Conservation (phyloP, 2,888 invertebrate species). For the Drosophila pseudotalamancana region DNA sequence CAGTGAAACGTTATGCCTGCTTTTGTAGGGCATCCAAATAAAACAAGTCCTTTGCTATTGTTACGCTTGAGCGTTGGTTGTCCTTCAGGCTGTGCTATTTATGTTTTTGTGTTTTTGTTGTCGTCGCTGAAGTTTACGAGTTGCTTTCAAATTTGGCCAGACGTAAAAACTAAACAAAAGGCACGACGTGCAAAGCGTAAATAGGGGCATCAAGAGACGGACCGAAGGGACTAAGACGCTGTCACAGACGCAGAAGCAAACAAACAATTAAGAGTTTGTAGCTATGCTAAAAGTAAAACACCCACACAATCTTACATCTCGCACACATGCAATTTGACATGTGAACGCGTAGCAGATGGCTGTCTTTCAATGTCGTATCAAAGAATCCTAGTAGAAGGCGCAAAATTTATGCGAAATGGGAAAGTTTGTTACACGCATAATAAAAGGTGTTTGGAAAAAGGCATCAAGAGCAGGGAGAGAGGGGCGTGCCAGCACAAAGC, state of each 20-base stretch:
- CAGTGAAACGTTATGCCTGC: neutral
- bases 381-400: slow-evolving; percentile 56
- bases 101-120: slow-evolving; percentile 58
- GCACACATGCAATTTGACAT: slow-evolving; percentile 53
- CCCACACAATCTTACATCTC: slow-evolving; percentile 11
- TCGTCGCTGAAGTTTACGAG: slow-evolving; percentile 67
- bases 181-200: slow-evolving; percentile 48
- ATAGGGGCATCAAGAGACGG: slow-evolving; percentile 24
- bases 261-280: slow-evolving; percentile 70
- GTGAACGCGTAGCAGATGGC: slow-evolving; percentile 49
- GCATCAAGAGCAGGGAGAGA: slow-evolving; percentile 16
- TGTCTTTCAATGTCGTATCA: slow-evolving; percentile 69
- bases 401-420: slow-evolving; percentile 66
- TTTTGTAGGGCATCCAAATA: slow-evolving; percentile 31
- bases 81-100: slow-evolving; percentile 44
- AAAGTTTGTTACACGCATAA: slow-evolving; percentile 25
- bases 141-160: slow-evolving; percentile 72
- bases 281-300: slow-evolving; percentile 29
- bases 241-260: slow-evolving; percentile 62
- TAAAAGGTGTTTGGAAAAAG: slow-evolving; percentile 13
- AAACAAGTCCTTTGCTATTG: slow-evolving; percentile 50
- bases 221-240: neutral
- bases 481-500: slow-evolving; percentile 16
- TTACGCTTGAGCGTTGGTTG: slow-evolving; percentile 60
- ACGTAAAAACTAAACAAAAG: slow-evolving; percentile 77